Conservation (phyloP, 2,113 vertebrate species). For the Condylura cristata region DNA sequence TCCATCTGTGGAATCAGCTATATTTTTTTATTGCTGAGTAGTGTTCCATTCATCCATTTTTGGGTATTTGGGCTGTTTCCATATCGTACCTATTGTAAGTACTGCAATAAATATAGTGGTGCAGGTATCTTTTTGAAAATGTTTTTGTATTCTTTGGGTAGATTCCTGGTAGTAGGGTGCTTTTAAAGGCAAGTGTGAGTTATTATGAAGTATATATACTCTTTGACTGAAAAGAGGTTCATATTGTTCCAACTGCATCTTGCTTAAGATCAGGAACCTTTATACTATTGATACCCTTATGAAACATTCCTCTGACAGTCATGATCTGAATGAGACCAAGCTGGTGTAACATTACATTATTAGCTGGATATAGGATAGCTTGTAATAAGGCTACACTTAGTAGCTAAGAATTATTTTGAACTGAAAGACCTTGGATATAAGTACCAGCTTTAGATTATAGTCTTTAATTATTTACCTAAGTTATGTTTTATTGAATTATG, state of each 20-base stretch:
- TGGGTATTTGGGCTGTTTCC: too few relatives aligned
- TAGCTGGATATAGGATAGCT: neutral
- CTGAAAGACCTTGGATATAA: neutral
- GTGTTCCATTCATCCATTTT: too few relatives aligned
- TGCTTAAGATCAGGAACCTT: neutral
- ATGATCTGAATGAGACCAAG: neutral
- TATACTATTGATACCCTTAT: neutral
- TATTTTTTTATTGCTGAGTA: too few relatives aligned
- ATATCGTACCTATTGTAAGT: too few relatives aligned
- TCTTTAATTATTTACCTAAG: conserved; percentile 8
- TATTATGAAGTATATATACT: neutral
- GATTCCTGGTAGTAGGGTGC: too few relatives aligned
- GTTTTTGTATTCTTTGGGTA: too few relatives aligned
- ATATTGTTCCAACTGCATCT: neutral
- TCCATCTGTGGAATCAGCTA: too few relatives aligned
- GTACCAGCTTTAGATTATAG: conserved; percentile 27
- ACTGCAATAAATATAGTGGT: too few relatives aligned
- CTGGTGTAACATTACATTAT: neutral
- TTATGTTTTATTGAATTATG: conserved; percentile 50
- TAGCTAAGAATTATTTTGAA: conserved; percentile 36
- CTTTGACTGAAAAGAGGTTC: neutral
- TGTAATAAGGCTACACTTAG: neutral
- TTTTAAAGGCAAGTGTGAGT: neutral
- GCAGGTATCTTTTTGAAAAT: too few relatives aligned
- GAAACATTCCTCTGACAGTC: neutral